Base-by-base conservation (phyloP, 37 sponge, comb jelly and placozoan genomes). In the Halichondria panicea region DNA sequence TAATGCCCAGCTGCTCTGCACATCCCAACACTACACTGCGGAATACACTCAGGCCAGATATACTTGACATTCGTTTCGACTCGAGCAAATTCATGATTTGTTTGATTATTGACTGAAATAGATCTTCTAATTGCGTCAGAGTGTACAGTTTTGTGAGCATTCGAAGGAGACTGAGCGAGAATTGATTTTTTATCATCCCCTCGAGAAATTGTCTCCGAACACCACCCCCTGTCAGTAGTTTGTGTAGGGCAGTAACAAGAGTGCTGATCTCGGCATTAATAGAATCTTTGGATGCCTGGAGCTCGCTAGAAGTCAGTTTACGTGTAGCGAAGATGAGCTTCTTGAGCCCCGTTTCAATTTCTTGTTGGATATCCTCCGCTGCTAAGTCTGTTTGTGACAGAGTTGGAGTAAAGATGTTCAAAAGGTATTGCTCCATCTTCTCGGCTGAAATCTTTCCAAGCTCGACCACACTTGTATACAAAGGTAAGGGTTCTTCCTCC, bases 21-120 rank as follows among this genome's bases (percentile, higher is more conserved):
- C 77, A 77, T 55, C 50, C 66, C 55, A 77, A 36, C 24, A 38
- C 55, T 31, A 67, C 77, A n/a, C 13, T 25, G 35, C 55, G 57
- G 63, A 28, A 27, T 30, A 32, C 35, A 31, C 18, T 19, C 18
- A 19, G 19, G 8, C 35, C 32, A 3, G 63, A 63, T 19, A 4
- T 63, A 30, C 34, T 19, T 33, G 63, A 5, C 11, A 18, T 11
- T 11, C 13, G 15, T 27, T 31, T 31, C 2, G 63, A 63, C 63
- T 63, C 63, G 4, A 63, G 32, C 34, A 35, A 31, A 4, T 28
- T 19, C 24, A 63, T 4, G 4, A 63, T 4, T 4, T 34, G 15
- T 31, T 63, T 31, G 4, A 63, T 4, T 4, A 35, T 63, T 4
- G 34, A 19, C 4, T 32, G 18, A 35, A 63, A 63, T 28, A 34